Evolutionary conservation across 2,113 vertebrate species (phyloP).

Genomic region (Felis chaus): DNA sequence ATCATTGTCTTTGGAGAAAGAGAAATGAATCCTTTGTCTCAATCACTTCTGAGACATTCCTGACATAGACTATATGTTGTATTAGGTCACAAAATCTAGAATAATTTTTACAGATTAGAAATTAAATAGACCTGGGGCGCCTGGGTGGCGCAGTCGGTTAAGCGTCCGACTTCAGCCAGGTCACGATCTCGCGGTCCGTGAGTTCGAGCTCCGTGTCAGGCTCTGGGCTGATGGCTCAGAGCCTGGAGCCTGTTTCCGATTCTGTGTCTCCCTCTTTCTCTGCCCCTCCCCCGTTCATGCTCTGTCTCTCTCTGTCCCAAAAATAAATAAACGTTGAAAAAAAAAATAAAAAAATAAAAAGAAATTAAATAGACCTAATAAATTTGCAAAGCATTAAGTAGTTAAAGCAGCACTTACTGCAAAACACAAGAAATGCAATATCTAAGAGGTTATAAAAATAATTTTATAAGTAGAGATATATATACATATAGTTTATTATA

Average conservation of each 20-base stretch:
- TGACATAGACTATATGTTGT: neutral
- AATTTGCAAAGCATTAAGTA: neutral
- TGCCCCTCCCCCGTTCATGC: no score
- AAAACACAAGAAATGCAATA: neutral
- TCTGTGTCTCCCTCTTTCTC: no score
- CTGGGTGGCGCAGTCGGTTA: no score
- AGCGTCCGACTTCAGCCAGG: no score
- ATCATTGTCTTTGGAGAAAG: neutral
- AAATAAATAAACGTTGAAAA: no score
- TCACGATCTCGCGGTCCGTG: no score
- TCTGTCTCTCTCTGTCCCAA: no score
- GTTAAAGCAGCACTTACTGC: neutral
- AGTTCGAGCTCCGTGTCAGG: no score
- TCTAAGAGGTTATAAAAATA: neutral
- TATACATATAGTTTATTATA: neutral
- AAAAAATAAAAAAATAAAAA: neutral
- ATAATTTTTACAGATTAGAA: neutral
- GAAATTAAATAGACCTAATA: neutral
- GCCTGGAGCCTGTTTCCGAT: no score
- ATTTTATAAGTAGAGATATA: neutral
- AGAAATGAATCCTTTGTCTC: neutral
- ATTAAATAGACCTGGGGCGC: neutral
- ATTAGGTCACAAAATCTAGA: neutral
- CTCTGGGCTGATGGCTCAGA: no score
- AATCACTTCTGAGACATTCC: neutral